Conservation (phyloP, 2,797 vertebrate genomes). For the Tolypeutes matacus region DNA sequence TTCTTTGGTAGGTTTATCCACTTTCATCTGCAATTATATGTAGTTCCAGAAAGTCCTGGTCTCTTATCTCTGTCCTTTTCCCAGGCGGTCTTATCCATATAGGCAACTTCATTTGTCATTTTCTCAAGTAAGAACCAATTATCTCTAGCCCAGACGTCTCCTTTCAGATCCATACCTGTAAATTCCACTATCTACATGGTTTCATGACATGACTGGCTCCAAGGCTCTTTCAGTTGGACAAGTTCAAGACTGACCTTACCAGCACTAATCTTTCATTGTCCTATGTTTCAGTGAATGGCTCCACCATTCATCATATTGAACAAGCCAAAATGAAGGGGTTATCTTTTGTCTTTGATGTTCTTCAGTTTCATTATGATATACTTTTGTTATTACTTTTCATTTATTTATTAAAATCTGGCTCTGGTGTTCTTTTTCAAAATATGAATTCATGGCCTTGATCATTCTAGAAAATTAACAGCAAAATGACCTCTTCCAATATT, state of each 20-base stretch:
- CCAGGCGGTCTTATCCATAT: not conserved
- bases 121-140: not conserved
- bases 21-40: not conserved
- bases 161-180: not conserved
- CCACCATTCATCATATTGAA: fast-evolving
- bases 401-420: not conserved
- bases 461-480: not conserved
- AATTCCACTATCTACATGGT: not conserved
- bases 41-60: not conserved
- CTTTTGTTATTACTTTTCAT: not conserved
- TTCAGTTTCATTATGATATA: not conserved
- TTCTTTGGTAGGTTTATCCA: not conserved
- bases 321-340: too few species aligned
- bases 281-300: not conserved
- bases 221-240: not conserved
- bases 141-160: not conserved
- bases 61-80: not conserved
- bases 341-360: not conserved
- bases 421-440: not conserved
- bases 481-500: not conserved
- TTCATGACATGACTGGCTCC: not conserved
- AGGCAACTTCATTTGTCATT: not conserved
- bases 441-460: not conserved
- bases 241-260: not conserved
- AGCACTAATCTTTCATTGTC: fast-evolving